Conservation (phyloP, 2,113 vertebrate species). For the Galeopterus variegatus region DNA sequence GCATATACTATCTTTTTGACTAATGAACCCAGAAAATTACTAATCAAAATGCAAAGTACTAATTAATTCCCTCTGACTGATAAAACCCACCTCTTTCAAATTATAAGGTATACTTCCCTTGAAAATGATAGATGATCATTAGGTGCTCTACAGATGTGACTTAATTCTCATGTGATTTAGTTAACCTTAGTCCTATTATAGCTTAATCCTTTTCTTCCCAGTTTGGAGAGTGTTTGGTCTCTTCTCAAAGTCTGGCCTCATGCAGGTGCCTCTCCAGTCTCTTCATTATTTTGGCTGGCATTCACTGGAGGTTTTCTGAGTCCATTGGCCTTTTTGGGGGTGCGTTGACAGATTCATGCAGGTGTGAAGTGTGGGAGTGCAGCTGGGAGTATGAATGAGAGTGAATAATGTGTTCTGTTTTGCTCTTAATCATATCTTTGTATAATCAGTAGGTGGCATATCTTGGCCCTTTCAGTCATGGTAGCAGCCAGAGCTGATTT, state of each 20-base stretch:
- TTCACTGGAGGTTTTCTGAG: neutral
- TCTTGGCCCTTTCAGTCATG: neutral
- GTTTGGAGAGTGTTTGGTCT: constrained; percentile 29
- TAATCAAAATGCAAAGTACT: neutral
- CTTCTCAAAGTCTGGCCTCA: constrained; percentile 5
- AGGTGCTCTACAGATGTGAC: neutral
- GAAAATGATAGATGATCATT: neutral
- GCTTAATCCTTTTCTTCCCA: constrained; percentile 18
- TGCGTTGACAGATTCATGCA: constrained; percentile 50
- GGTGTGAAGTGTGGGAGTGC: neutral
- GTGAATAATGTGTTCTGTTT: neutral
- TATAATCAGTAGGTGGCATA: neutral
- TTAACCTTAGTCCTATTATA: neutral
- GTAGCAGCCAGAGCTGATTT: neutral
- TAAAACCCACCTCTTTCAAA: neutral
- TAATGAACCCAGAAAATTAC: neutral
- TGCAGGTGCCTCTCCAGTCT: neutral
- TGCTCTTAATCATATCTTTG: neutral
- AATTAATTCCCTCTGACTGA: neutral
- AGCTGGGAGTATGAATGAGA: neutral
- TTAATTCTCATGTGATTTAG: constrained; percentile 1
- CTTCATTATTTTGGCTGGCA: neutral
- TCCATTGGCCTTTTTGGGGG: neutral
- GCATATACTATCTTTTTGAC: neutral
- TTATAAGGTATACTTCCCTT: neutral